Base-by-base conservation (phyloP, 2,888 invertebrate genomes). In the Apamea epomidion region DNA sequence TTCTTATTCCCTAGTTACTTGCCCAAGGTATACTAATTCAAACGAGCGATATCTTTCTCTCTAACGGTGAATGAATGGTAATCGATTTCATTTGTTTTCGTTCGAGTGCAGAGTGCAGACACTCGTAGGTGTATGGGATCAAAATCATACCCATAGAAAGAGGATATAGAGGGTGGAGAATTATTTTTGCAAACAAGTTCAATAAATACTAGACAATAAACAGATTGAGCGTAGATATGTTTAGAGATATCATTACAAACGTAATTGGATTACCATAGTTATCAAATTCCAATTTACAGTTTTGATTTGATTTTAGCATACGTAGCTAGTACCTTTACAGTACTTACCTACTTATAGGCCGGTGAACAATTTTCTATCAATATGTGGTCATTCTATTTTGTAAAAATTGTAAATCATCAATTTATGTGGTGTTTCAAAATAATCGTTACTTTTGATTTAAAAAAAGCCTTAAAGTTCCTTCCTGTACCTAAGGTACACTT, bases 21-120 rank as follows among this genome's bases (percentile, higher is more conserved):
- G 18, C 45, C 21, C 54, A 76, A n/a, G 16, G n/a, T 25, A 45
- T 5, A 69, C 18, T 29, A n/a, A 64, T 45, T 80, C 42, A 68
- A 80, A 74, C 67, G 81, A 74, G 67, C 32, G 10, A 51, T 42
- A 62, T 51, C 0, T 80, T 65, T 48, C 48, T n/a, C 48, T 74
- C 29, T 3, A 8, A n/a, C 14, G 7, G 58, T 58, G 10, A 58
- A 69, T n/a, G 42, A 60, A 51, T 51, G 37, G 60, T 68, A 29
- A 74, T 51, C 81, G 74, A 81, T 80, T 81, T 68, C 21, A 45
- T 80, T 74, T 60, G 48, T 80, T 80, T 67, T 74, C 67, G 21
- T n/a, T 74, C 42, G 29, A 80, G 16, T 37, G 37, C 54, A 21
- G 29, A 80, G 16, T 37, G 37, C 54, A 21, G 65, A 58, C 69